A percentile compares a stretch with the other conserved stretches of the same genome.
Conservation (phyloP, 2,113 vertebrate species). For the Bothrops jararaca region DNA sequence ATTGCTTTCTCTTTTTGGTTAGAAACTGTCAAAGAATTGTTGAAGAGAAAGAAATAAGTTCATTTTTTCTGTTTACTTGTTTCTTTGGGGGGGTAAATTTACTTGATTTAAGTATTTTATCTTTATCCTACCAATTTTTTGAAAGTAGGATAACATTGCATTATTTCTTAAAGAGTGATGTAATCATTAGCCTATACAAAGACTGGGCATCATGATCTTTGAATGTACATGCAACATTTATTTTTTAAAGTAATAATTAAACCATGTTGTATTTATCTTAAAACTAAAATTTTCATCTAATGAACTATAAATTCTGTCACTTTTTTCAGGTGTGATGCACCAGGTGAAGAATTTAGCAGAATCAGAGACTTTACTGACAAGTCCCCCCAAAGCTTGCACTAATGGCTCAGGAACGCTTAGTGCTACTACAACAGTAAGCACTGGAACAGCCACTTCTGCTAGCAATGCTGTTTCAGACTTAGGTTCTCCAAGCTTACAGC, state of each 20-base stretch:
- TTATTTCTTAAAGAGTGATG: not conserved
- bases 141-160: not conserved
- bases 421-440: slow-evolving; percentile 84
- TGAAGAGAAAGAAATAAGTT: not conserved
- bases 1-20: not conserved
- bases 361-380: slow-evolving; percentile 90
- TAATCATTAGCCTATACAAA: not conserved
- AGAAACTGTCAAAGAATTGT: not conserved
- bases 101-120: not conserved
- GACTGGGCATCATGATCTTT: not conserved
- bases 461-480: slow-evolving; percentile 84
- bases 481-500: slow-evolving; percentile 94
- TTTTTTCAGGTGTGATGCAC: slow-evolving; percentile 92
- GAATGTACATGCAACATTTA: not conserved
- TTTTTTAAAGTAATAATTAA: not conserved
- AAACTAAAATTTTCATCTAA: not conserved
- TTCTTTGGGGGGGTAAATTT: not conserved
- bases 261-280: not conserved
- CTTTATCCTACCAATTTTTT: not conserved
- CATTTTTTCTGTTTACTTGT: not conserved
- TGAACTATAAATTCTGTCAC: not conserved
- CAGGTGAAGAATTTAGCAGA: slow-evolving; percentile 97
- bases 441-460: slow-evolving; percentile 84
- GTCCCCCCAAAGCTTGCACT: slow-evolving; percentile 91
- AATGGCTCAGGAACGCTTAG: slow-evolving; percentile 88